These are phyloP conservation scores for Actias luna DNA, from an alignment of 2,888 invertebrate genomes.

Conservation along the genomic window DNA sequence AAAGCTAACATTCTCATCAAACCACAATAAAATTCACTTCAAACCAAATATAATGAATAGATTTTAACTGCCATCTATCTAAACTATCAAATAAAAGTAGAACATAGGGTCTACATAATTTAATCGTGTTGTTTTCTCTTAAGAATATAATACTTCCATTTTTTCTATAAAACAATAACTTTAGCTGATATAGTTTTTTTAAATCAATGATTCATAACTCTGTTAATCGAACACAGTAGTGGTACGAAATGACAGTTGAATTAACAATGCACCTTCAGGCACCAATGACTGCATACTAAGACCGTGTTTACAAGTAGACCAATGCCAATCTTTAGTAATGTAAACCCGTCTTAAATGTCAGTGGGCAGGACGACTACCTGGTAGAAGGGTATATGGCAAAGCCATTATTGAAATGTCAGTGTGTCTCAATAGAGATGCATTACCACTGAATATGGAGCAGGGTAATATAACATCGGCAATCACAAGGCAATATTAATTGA, in stretches of 20 bases:
- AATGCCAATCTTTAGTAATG: conserved; percentile 54
- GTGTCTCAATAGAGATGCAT: conserved; percentile 39
- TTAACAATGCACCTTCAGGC: conserved; percentile 41
- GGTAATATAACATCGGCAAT: conserved; percentile 12
- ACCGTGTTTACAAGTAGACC: conserved; percentile 53
- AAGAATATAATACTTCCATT: no score
- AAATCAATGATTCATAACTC: not conserved
- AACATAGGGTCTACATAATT: no score
- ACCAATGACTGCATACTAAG: conserved; percentile 49
- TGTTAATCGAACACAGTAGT: conserved; percentile 40
- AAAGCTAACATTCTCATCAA: no score
- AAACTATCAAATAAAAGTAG: no score
- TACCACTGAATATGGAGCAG: conserved; percentile 31
- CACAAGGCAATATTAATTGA: not conserved
- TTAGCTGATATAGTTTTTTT: not conserved
- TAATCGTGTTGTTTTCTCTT: no score
- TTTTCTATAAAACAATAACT: no score
- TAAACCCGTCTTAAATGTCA: conserved; percentile 67
- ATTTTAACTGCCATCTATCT: no score
- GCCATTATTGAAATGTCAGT: conserved; percentile 42
- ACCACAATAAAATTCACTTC: no score
- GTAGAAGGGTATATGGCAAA: conserved; percentile 46
- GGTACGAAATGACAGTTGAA: conserved; percentile 47
- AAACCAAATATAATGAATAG: no score
- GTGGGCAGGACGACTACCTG: conserved; percentile 47